These are phyloP conservation scores for Mormyrops boulengeri DNA, from an alignment of 2,797 vertebrate species.

Conservation along the genomic window DNA sequence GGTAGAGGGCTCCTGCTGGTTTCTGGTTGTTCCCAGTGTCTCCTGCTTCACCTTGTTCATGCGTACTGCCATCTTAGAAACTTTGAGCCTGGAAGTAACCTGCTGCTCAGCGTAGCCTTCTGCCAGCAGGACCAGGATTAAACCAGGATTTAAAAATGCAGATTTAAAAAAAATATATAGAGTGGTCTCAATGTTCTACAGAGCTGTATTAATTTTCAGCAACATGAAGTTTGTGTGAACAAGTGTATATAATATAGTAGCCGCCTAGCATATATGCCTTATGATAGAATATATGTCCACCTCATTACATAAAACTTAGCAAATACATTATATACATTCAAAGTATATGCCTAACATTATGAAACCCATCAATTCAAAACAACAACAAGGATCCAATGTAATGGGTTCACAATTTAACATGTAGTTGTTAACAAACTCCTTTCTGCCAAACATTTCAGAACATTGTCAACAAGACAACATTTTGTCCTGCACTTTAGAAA, in stretches of 20 bases:
- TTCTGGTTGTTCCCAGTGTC: background rate
- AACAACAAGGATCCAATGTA: background rate
- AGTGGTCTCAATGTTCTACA: background rate
- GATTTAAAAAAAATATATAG: background rate
- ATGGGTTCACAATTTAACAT: background rate
- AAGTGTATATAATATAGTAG: background rate
- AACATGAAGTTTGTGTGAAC: background rate
- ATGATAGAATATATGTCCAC: background rate
- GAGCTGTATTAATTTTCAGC: background rate
- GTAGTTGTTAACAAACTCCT: background rate
- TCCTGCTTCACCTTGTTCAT: background rate
- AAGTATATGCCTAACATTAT: background rate
- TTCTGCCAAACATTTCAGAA: background rate
- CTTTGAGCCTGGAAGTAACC: background rate
- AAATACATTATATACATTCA: background rate
- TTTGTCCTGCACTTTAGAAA: background rate
- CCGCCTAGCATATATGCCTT: background rate
- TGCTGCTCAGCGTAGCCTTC: background rate
- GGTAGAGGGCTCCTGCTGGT: background rate
- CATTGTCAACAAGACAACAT: conserved; percentile 1
- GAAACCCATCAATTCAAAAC: background rate
- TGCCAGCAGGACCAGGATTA: background rate
- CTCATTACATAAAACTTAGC: background rate
- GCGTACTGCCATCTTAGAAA: background rate
- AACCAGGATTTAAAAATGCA: background rate